phyloP scores from a whole-genome alignment of 2,113 vertebrate genomes.

The Falco punctatus region DNA sequence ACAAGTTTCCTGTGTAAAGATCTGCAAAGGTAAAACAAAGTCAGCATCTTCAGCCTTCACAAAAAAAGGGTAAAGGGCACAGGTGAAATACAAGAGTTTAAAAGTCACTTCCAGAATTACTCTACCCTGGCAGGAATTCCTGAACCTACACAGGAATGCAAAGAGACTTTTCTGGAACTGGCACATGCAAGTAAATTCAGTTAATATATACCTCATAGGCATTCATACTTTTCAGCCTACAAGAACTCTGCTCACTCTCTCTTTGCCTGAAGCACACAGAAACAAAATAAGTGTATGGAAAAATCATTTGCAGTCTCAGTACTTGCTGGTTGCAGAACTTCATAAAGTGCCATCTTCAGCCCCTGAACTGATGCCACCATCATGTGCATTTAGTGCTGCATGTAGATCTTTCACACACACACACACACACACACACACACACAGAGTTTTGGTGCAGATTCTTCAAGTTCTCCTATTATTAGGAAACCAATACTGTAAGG shows the following conservation, averaged over 20 bases:
- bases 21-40: not conserved
- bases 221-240: not conserved
- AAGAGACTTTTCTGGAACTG: not conserved
- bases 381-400: not conserved
- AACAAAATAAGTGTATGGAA: not conserved
- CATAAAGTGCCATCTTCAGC: not conserved
- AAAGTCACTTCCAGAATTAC: not conserved
- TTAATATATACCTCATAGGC: not conserved
- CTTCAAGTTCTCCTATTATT: conserved; percentile 4
- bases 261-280: not conserved
- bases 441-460: not conserved
- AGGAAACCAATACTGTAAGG: not conserved
- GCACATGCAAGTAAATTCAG: not conserved
- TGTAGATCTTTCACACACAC: not conserved
- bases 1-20: not conserved
- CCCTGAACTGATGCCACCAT: not conserved
- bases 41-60: not conserved
- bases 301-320: not conserved
- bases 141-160: not conserved
- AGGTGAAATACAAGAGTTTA: not conserved
- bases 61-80: not conserved
- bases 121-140: not conserved
- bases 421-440: not conserved
- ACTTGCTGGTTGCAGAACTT: not conserved
- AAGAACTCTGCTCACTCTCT: not conserved